Evolutionary conservation across 2,797 vertebrate species (phyloP).

Genomic region (Botia almorhae): DNA sequence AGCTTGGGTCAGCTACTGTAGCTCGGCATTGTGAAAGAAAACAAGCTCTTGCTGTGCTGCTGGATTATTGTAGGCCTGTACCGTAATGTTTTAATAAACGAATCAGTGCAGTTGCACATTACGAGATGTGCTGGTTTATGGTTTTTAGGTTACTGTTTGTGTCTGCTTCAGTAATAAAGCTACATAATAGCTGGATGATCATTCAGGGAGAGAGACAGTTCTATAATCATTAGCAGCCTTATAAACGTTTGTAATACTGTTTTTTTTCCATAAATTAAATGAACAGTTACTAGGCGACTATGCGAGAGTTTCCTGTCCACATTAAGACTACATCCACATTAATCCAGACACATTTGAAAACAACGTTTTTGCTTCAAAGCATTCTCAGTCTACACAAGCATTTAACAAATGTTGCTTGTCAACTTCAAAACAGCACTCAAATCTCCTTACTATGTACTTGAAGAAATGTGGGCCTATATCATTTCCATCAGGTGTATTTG

Average conservation of each 20-base stretch:
- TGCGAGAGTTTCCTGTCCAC: too few species aligned
- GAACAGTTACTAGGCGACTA: too few species aligned
- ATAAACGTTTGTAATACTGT: neutral
- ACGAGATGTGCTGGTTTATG: neutral
- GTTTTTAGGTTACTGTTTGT: neutral
- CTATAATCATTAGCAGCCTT: neutral
- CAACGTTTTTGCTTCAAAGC: too few species aligned
- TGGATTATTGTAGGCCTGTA: neutral
- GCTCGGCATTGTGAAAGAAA: neutral
- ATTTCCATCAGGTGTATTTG: too few species aligned
- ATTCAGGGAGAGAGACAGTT: neutral
- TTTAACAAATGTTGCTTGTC: too few species aligned
- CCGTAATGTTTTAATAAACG: constrained; percentile 9
- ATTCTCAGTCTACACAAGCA: too few species aligned
- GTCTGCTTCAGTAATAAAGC: neutral
- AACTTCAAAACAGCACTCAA: too few species aligned
- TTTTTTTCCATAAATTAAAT: too few species aligned
- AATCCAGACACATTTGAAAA: too few species aligned
- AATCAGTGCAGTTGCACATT: neutral
- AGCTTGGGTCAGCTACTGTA: constrained; percentile 19
- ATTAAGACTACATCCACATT: too few species aligned
- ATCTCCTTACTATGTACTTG: too few species aligned
- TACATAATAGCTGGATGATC: neutral
- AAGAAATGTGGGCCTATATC: too few species aligned
- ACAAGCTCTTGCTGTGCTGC: constrained; percentile 1